Evolutionary conservation across 2,113 vertebrate species (phyloP).

Genomic region (Alligator mississippiensis): DNA sequence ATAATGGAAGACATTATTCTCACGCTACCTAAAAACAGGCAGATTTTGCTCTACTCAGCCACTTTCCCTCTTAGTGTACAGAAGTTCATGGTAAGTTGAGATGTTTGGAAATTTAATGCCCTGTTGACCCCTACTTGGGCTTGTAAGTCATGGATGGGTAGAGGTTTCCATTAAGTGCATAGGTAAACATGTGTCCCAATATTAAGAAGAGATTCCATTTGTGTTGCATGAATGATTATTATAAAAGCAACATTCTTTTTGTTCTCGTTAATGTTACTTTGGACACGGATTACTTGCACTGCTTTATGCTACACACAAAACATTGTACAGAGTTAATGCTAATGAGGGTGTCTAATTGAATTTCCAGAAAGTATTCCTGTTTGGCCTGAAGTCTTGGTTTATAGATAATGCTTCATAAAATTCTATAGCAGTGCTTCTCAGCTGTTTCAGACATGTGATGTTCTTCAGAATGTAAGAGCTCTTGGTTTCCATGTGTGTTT

Average conservation of each 20-base stretch:
- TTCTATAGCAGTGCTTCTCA: background rate
- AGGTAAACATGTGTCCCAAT: background rate
- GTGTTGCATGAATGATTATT: background rate
- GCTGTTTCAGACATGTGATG: too few species aligned
- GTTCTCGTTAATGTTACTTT: too few species aligned
- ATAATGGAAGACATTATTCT: constrained; percentile 99
- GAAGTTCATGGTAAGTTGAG: constrained; percentile 94
- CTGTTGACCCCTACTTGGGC: background rate
- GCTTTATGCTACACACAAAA: too few species aligned
- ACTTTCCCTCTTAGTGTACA: constrained; percentile 98
- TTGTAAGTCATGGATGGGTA: background rate
- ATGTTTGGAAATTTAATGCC: accelerated
- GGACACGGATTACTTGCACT: too few species aligned
- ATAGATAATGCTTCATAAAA: background rate
- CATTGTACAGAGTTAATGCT: background rate
- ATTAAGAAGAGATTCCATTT: background rate
- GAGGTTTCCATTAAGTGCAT: background rate
- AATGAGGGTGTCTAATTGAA: background rate
- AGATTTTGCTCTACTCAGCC: constrained; percentile 98
- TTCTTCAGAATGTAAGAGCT: too few species aligned
- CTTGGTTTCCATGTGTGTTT: too few species aligned
- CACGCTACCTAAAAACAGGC: constrained; percentile 95
- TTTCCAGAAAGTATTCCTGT: background rate
- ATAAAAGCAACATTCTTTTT: background rate
- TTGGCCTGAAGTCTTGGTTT: background rate